Conservation (phyloP, 2,113 vertebrate genomes). For the Helogale parvula region DNA sequence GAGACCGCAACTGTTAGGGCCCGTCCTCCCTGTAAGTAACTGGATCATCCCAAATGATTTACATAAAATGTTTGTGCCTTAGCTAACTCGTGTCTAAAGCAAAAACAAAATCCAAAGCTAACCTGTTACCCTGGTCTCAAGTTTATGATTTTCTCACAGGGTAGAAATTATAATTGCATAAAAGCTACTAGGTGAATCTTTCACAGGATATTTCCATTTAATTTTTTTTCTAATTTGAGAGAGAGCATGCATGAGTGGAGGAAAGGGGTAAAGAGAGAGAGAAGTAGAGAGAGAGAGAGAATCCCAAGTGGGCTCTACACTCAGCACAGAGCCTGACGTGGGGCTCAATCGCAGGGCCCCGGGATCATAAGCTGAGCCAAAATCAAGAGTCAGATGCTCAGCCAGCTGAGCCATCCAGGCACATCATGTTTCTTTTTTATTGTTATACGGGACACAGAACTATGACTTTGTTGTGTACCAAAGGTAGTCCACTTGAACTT, state of each 20-base stretch:
- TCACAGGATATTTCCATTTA: neutral
- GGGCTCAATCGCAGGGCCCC: too few species aligned
- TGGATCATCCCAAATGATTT: neutral
- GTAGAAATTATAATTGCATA: neutral
- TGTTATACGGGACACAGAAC: neutral
- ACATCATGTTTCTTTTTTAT: neutral
- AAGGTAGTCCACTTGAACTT: neutral
- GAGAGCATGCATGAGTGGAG: too few species aligned
- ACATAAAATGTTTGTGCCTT: neutral
- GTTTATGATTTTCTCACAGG: neutral
- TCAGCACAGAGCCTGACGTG: too few species aligned
- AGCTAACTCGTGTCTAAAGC: neutral
- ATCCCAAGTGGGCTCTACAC: too few species aligned
- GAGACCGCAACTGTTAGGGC: neutral
- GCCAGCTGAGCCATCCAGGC: too few species aligned
- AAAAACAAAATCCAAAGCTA: neutral
- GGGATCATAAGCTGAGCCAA: too few species aligned
- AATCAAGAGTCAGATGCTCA: too few species aligned
- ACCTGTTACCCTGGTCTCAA: neutral
- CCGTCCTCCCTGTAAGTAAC: neutral
- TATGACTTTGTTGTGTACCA: neutral
- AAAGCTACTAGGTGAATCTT: neutral
- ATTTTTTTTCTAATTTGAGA: neutral
- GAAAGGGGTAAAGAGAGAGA: too few species aligned
- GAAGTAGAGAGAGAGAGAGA: too few species aligned